A percentile compares a stretch with the other conserved stretches of the same genome.
Conservation (phyloP, 1,140 invertebrate species). For the Apolygus lucorum region DNA sequence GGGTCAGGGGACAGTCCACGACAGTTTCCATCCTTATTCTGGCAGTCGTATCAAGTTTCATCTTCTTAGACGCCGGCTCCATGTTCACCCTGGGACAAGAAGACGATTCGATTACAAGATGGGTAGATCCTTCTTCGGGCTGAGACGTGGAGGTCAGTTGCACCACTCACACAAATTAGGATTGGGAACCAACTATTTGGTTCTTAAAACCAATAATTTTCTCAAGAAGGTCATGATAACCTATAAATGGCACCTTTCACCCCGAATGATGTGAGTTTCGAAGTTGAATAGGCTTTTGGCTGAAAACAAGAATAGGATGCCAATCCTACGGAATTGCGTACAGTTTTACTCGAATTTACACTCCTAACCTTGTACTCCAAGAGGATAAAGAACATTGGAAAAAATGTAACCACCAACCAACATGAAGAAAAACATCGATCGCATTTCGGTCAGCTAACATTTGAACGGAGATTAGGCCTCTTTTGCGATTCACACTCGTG, state of each 20-base stretch:
- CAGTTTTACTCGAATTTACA: too few relatives aligned
- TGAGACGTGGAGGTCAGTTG: background rate
- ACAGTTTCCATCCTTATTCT: conserved; percentile 6
- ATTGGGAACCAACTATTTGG: background rate
- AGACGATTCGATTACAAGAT: background rate
- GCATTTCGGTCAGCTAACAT: too few relatives aligned
- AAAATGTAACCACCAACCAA: too few relatives aligned
- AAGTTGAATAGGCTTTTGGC: background rate
- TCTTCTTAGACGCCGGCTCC: background rate
- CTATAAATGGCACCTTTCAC: background rate
- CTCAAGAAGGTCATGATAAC: background rate
- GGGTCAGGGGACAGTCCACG: background rate
- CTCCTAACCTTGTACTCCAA: too few relatives aligned
- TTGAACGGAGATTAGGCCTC: too few relatives aligned
- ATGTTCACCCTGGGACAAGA: background rate
- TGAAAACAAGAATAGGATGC: too few relatives aligned
- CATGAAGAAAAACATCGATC: too few relatives aligned
- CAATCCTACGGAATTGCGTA: too few relatives aligned
- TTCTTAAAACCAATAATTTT: background rate
- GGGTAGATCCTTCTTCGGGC: background rate
- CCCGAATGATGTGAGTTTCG: background rate
- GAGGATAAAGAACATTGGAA: too few relatives aligned
- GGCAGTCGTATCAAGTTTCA: background rate
- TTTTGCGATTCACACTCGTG: too few relatives aligned
- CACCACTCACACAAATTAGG: background rate